phyloP scores from a whole-genome alignment of 2,113 vertebrate genomes.

The Plestiodon gilberti region DNA sequence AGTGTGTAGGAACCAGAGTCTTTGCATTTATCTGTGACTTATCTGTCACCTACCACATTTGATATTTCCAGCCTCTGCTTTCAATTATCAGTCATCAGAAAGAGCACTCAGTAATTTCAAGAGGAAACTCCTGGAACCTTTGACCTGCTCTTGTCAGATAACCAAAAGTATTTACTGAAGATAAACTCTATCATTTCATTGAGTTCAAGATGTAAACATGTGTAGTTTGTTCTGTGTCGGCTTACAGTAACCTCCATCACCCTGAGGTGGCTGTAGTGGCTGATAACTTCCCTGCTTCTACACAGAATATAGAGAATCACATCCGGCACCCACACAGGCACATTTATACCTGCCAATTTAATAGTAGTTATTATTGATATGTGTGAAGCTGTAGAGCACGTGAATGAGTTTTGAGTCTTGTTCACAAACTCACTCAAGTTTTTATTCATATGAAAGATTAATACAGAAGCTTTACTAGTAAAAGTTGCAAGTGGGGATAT shows the following conservation, averaged over 20 bases:
- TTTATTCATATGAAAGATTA: neutral
- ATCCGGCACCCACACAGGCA: slow-evolving; percentile 36
- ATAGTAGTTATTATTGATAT: slow-evolving; percentile 53
- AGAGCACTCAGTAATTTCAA: slow-evolving; percentile 81
- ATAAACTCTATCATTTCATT: slow-evolving; percentile 87
- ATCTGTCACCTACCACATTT: slow-evolving; percentile 77
- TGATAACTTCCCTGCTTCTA: slow-evolving; percentile 69
- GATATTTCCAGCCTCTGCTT: slow-evolving; percentile 83
- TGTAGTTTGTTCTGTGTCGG: slow-evolving; percentile 66
- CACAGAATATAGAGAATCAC: slow-evolving; percentile 70
- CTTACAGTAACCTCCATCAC: slow-evolving; percentile 73
- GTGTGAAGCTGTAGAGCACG: slow-evolving; percentile 16
- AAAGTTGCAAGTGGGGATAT: no score
- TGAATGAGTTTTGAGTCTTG: neutral
- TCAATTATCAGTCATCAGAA: slow-evolving; percentile 86
- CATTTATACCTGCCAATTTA: neutral
- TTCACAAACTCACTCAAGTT: neutral
- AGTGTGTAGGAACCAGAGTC: slow-evolving; percentile 74
- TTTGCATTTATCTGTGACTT: slow-evolving; percentile 77
- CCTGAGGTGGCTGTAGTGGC: slow-evolving; percentile 69
- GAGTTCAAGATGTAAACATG: slow-evolving; percentile 71
- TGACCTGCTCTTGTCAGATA: slow-evolving; percentile 90
- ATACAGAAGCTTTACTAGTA: neutral
- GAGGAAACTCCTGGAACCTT: slow-evolving; percentile 82
- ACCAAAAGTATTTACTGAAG: slow-evolving; percentile 79